Percentiles rank a stretch among this genome's conserved stretches.
phyloP scores from a whole-genome alignment of 1,140 invertebrate genomes.

The Halyomorpha halys region DNA sequence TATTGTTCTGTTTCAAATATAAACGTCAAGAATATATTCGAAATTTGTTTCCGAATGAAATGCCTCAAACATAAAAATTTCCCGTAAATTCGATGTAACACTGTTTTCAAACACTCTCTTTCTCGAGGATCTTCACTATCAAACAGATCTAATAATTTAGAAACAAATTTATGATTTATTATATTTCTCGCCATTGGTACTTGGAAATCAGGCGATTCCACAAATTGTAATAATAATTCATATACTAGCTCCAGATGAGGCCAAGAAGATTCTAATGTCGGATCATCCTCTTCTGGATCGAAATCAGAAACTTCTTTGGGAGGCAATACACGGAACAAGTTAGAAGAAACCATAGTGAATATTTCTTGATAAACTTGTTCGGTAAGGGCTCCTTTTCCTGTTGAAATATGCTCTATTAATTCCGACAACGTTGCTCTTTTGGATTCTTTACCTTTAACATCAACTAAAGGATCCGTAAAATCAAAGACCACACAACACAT shows the following conservation, averaged over 20 bases:
- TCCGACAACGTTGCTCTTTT: not conserved
- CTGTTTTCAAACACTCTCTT: conserved; percentile 96
- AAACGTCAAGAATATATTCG: conserved; percentile 96
- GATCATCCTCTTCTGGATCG: conserved; percentile 99
- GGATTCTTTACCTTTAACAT: not conserved
- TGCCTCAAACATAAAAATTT: conserved; percentile 95
- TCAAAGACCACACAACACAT: too few relatives aligned
- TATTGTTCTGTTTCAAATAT: conserved; percentile 99
- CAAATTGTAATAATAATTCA: conserved; percentile 91
- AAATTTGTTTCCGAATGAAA: conserved; percentile 99
- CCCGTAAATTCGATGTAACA: conserved; percentile 97
- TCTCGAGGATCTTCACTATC: conserved; percentile 98
- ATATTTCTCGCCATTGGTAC: conserved; percentile 91
- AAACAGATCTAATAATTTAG: conserved; percentile 89
- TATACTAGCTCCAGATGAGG: conserved; percentile 90
- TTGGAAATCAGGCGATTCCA: conserved; percentile 95
- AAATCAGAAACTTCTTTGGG: conserved; percentile 98
- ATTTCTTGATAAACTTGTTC: conserved; percentile 9
- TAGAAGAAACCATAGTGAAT: conserved; percentile 61
- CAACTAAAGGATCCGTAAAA: not conserved
- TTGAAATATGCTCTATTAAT: not conserved
- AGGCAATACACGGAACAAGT: conserved; percentile 95
- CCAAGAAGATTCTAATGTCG: conserved; percentile 94
- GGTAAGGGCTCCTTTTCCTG: not conserved
- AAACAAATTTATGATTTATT: conserved; percentile 93